These are phyloP conservation scores for Mirza zaza DNA, from an alignment of 2,113 vertebrate species.

Conservation along the genomic window DNA sequence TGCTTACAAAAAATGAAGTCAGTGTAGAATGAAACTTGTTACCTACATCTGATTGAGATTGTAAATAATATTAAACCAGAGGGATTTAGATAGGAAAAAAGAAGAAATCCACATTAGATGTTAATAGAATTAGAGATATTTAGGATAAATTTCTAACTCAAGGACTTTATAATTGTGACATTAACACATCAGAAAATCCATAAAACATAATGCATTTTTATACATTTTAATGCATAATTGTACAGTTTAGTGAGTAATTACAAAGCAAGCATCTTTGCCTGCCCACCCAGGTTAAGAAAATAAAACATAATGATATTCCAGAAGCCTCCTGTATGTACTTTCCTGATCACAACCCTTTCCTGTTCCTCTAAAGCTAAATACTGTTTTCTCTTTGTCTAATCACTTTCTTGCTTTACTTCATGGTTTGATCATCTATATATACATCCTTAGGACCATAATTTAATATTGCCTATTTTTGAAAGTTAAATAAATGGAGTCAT, in stretches of 20 bases:
- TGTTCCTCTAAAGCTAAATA: not conserved
- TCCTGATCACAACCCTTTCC: not conserved
- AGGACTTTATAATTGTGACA: not conserved
- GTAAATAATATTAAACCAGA: slow-evolving; percentile 11
- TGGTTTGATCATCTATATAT: not conserved
- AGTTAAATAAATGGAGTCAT: not conserved
- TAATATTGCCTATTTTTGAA: not conserved
- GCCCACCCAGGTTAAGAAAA: not conserved
- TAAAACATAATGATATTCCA: not conserved
- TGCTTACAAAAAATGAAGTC: not conserved
- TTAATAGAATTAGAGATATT: slow-evolving; percentile 19
- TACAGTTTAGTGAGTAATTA: not conserved
- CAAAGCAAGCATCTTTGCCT: not conserved
- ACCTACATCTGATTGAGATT: not conserved
- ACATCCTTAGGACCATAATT: not conserved
- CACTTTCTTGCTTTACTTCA: not conserved
- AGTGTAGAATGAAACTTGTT: not conserved
- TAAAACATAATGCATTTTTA: not conserved
- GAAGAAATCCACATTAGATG: not conserved
- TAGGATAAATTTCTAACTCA: slow-evolving; percentile 6
- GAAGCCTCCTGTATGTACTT: not conserved
- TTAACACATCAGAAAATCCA: not conserved
- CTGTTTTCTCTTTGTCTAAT: not conserved
- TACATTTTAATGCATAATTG: not conserved
- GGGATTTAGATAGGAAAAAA: not conserved